These are phyloP conservation scores for Pseudocheirus occidentalis DNA, from an alignment of 2,797 vertebrate species.

Conservation along the genomic window DNA sequence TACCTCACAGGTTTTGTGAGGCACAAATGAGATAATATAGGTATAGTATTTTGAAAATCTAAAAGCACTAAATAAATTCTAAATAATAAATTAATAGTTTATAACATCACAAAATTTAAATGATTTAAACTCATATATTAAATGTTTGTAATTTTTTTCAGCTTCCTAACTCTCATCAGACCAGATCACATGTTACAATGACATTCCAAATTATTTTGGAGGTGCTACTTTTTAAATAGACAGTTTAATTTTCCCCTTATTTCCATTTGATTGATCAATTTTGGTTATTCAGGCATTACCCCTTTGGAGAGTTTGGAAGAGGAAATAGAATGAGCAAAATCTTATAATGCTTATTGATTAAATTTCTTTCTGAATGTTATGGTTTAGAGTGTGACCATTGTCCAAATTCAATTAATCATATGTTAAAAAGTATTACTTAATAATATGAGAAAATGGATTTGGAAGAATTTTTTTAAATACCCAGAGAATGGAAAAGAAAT, in stretches of 20 bases:
- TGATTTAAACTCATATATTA: background rate
- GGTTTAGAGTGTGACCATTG: background rate
- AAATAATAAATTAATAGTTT: background rate
- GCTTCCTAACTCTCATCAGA: background rate
- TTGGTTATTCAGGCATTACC: background rate
- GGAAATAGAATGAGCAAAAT: background rate
- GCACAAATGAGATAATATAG: background rate
- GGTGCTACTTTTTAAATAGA: background rate
- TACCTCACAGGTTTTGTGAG: background rate
- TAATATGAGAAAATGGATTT: background rate
- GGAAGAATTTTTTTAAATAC: constrained; percentile 17
- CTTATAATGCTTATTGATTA: constrained; percentile 13
- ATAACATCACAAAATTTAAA: background rate
- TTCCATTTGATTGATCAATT: background rate
- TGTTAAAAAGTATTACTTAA: constrained; percentile 9
- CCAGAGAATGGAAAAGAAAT: background rate
- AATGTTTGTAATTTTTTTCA: background rate
- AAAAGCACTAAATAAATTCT: background rate
- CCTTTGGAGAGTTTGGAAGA: background rate
- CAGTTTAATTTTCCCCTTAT: background rate
- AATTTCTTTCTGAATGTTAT: background rate
- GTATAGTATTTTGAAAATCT: background rate
- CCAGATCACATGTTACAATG: background rate
- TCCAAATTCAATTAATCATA: background rate
- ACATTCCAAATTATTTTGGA: background rate